A percentile compares a stretch with the other conserved stretches of the same genome.
Evolutionary conservation across 2,113 vertebrate genomes (phyloP).

Genomic region (Ornithorhynchus anatinus): DNA sequence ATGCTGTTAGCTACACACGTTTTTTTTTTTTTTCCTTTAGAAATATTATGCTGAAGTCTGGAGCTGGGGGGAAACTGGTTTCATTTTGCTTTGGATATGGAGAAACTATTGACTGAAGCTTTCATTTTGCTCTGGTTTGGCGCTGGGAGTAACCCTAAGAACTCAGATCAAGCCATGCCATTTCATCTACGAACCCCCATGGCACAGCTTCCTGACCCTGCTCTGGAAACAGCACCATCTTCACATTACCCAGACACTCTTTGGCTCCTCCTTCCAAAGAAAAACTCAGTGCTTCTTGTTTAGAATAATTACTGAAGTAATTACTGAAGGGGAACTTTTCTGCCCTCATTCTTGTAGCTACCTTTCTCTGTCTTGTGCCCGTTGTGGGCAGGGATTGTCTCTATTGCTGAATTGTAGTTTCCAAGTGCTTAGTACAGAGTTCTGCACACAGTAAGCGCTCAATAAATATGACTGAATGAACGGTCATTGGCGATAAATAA

Average conservation of each 20-base stretch:
- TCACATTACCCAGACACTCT: background rate
- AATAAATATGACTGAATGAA: no score
- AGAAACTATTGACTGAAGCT: background rate
- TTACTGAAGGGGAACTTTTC: no score
- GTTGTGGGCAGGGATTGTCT: background rate
- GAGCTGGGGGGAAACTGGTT: slow-evolving; percentile 3
- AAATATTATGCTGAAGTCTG: background rate
- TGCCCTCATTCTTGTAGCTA: background rate
- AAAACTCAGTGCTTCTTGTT: no score
- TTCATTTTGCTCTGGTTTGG: background rate
- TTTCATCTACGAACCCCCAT: background rate
- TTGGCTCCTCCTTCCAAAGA: background rate
- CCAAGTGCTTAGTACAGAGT: no score
- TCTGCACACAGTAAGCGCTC: no score
- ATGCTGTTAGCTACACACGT: slow-evolving; percentile 16
- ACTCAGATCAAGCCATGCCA: background rate
- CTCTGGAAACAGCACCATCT: background rate
- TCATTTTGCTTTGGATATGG: background rate
- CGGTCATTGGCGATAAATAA: no score
- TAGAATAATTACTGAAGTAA: no score
- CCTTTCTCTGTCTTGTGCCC: background rate
- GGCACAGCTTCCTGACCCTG: no score
- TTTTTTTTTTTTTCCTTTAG: slow-evolving; percentile 24
- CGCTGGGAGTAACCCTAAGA: background rate
- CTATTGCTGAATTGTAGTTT: background rate